Percentiles rank a stretch among this genome's conserved stretches.
Evolutionary conservation across 2,888 invertebrate species (phyloP).

Genomic region (Atherix ibis): DNA sequence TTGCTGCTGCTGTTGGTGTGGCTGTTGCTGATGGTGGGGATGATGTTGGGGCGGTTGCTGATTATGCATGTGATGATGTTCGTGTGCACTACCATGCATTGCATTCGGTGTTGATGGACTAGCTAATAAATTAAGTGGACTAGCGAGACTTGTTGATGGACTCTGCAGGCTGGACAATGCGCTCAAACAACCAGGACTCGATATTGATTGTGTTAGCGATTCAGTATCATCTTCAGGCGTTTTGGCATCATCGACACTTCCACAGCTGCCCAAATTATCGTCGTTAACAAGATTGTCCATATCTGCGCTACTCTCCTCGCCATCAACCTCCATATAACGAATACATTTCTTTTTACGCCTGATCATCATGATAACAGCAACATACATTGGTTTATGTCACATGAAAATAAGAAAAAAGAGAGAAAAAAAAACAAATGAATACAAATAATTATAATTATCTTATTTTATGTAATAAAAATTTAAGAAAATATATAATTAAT

Average conservation of each 20-base stretch:
- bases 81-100: constrained; percentile 9
- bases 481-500: constrained; percentile 1
- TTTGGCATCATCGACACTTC: constrained; percentile 58
- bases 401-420: neutral
- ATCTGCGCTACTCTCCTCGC: constrained; percentile 45
- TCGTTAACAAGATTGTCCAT: constrained; percentile 40
- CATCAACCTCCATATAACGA: constrained; percentile 78
- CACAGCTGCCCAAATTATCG: constrained; percentile 63
- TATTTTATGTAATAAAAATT: neutral
- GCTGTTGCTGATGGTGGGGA: constrained; percentile 10
- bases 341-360: constrained; percentile 97
- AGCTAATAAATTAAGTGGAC: constrained; percentile 55
- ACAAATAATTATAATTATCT: neutral
- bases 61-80: constrained; percentile 10
- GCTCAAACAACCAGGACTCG: constrained; percentile 46
- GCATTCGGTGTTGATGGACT: constrained; percentile 36
- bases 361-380: neutral
- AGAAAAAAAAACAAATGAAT: constrained; percentile 1
- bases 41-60: constrained; percentile 8
- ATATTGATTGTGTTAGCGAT: constrained; percentile 41
- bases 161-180: constrained; percentile 53
- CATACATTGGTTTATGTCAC: neutral
- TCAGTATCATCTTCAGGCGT: constrained; percentile 51
- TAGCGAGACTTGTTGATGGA: constrained; percentile 58
- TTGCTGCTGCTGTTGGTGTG: constrained; percentile 13